Conservation (phyloP, 1,140 invertebrate species). For the Prorops nasuta region DNA sequence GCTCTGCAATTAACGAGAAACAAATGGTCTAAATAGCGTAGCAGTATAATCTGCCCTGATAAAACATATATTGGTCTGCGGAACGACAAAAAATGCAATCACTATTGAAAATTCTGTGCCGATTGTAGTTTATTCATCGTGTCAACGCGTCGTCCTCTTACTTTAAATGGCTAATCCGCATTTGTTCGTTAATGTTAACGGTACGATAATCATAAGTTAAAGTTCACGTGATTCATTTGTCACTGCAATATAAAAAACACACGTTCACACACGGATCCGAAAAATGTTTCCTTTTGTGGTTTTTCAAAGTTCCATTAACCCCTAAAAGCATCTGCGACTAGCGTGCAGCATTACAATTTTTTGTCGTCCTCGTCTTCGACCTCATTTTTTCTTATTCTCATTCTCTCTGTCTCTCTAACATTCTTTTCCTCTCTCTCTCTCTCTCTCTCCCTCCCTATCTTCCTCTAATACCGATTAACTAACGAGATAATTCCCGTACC, state of each 20-base stretch:
- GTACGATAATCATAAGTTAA: neutral
- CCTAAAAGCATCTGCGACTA: neutral
- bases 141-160: too few species aligned
- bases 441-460: neutral
- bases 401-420: neutral
- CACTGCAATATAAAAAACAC: conserved; percentile 45
- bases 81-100: neutral
- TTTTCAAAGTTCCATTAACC: neutral
- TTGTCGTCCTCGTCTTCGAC: neutral
- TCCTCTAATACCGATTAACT: neutral
- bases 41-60: neutral
- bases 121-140: neutral
- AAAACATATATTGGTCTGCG: neutral
- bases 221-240: neutral
- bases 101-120: neutral
- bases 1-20: neutral
- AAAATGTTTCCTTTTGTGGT: conserved; percentile 34
- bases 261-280: conserved; percentile 41
- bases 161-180: too few species aligned
- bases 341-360: neutral
- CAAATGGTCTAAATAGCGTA: neutral
- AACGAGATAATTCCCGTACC: neutral
- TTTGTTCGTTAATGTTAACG: neutral
- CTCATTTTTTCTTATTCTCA: neutral
- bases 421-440: neutral